Base-by-base conservation (phyloP, 2,888 invertebrate species). In the Drosophila paranaensis region DNA sequence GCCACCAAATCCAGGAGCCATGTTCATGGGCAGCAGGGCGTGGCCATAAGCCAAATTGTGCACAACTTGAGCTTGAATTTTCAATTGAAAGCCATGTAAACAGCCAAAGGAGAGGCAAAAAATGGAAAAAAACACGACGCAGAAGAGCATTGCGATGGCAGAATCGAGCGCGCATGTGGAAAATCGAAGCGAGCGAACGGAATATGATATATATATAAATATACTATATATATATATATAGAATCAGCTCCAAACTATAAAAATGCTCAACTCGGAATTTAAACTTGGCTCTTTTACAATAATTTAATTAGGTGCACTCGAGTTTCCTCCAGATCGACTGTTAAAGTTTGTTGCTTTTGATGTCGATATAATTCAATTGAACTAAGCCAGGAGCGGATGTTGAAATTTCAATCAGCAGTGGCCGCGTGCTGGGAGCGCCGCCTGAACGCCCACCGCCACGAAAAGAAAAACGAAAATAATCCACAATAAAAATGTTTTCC, bases 401-500 rank as follows among this genome's bases (percentile, higher is more conserved):
- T 68, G 74, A 83, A 84, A 77, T 84, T 86, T 86, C 84, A 84
- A 83, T 84, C 84, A 82, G 76, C 71, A 25, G 11, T n/a, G 16
- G 39, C 40, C 39, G 11, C 37, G n/a, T 30, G 46, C 14, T 46
- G 46, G 46, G 27, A 9, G 27, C 27, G 6, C 5, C 27, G 27
- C 3, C 27, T 9, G 27, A 9, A 5, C 14, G 14, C 56, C 40
- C 30, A n/a, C 42, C 25, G 35, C 50, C 6, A 20, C n/a, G 20
- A 20, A 27, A 60, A 65, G 67, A 68, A 74, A 83, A 80, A 87
- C 76, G 87, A 84, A 88, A 89, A 88, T 90, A 87, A 89, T 90
- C 85, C 87, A 73, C 87, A 88, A 90, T 84, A 87, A 90, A 89
- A 90, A 82, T 89, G 81, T 90, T 90, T 90, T 90, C 88, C 90